Evolutionary conservation across 2,113 vertebrate genomes (phyloP).

Genomic region (Chaenocephalus aceratus): DNA sequence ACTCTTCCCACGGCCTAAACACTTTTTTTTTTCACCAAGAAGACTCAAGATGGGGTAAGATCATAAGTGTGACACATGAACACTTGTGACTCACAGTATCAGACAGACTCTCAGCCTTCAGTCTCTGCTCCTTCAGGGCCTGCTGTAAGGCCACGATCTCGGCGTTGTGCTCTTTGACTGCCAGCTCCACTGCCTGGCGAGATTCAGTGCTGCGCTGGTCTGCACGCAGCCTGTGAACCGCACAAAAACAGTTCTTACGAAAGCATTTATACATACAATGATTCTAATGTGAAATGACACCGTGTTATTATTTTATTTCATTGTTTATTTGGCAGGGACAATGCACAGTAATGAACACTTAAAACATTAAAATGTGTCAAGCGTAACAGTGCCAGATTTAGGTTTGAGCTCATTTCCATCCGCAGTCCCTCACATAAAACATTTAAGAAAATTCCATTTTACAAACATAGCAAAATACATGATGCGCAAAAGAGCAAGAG

Average conservation of each 20-base stretch:
- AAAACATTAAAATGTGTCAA: too few species aligned
- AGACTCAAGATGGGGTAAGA: not conserved
- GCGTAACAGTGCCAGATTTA: too few species aligned
- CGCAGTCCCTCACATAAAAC: too few species aligned
- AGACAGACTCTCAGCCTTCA: conserved; percentile 98
- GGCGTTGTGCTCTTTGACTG: conserved; percentile 97
- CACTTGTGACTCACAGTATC: conserved; percentile 89
- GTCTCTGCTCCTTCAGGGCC: conserved; percentile 96
- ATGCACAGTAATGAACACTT: too few species aligned
- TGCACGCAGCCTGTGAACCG: conserved; percentile 87
- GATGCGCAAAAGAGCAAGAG: too few species aligned
- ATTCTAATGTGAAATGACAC: not conserved
- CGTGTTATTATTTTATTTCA: not conserved
- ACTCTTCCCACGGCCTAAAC: not conserved
- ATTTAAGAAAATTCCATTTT: too few species aligned
- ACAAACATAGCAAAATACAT: too few species aligned
- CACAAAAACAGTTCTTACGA: conserved; percentile 17
- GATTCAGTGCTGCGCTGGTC: conserved; percentile 98
- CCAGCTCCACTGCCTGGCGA: conserved; percentile 96
- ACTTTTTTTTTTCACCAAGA: not conserved
- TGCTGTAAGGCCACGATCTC: conserved; percentile 97
- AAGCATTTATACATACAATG: not conserved
- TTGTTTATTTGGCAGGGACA: too few species aligned
- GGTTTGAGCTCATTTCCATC: too few species aligned
- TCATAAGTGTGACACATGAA: not conserved